Base-by-base conservation (phyloP, 2,888 invertebrate genomes). In the Netelia fuscicornis region DNA sequence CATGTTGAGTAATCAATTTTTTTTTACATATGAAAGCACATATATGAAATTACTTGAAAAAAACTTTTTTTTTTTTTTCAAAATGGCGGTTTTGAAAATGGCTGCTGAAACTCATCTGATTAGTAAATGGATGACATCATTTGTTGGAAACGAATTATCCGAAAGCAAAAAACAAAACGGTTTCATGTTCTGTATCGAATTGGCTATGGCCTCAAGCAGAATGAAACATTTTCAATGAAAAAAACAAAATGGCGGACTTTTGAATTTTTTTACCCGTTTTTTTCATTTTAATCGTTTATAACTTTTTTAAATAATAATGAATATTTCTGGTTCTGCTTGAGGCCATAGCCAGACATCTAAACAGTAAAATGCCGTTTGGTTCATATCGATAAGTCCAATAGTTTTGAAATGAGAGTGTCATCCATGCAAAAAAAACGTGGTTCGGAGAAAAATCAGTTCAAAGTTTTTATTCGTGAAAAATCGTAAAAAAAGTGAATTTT, bases 1-100 rank as follows among this genome's bases (percentile, higher is more conserved):
- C 25, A 25, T 25, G 25, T 25, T 25, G 25, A 25, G 25, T 30
- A 30, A 30, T 30, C 54, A 30, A 30, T 30, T 30, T n/a, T 30
- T 30, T 30, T 30, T 30, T 30, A 71, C 71, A 71, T 71, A 71
- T 71, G 56, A 71, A 71, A 71, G 71, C 42, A 71, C 58, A 71
- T 58, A 71, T 71, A 58, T 71, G 56, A 71, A 71, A 71, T 71
- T 58, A 71, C 75, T 64, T 75, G 68, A 25, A 68, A 68, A 13
- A 13, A 13, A 13, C 23, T 52, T 52, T 52, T 52, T 68, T n/a
- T n/a, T n/a, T n/a, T n/a, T 68, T 68, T 68, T 68, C 68, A 68
- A 68, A 68, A 68, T 68, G 52, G 68, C 52, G 68, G 68, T 68
- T 13, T 11, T 68, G 68, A 68, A 52, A 48, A 68, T 68, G 52